phyloP scores from a whole-genome alignment of 2,113 vertebrate species.

The Tachysurus vachellii region DNA sequence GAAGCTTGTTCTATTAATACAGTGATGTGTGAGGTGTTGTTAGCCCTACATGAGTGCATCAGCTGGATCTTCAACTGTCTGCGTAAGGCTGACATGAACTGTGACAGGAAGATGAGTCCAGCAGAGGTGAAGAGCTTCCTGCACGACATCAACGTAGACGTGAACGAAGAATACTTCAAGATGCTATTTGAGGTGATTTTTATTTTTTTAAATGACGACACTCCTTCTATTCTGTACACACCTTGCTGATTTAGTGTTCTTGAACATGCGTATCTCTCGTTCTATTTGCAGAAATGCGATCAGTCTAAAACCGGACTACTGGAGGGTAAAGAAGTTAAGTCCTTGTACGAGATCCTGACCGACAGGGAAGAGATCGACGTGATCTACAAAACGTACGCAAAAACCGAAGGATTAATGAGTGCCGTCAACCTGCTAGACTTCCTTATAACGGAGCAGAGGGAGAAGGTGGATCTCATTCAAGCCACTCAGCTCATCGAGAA shows the following conservation, averaged over 20 bases:
- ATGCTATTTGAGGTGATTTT: constrained; percentile 85
- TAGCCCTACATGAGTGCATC: constrained; percentile 74
- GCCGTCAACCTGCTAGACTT: constrained; percentile 80
- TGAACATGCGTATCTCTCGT: background rate
- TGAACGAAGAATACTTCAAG: constrained; percentile 83
- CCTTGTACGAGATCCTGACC: constrained; percentile 89
- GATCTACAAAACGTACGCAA: constrained; percentile 76
- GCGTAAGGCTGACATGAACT: constrained; percentile 89
- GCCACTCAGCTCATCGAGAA: constrained; percentile 82
- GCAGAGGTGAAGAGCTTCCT: constrained; percentile 90
- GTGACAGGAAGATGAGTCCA: constrained; percentile 87
- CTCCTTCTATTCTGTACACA: background rate
- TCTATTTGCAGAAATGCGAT: constrained; percentile 83
- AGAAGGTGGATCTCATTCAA: constrained; percentile 71
- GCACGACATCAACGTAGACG: constrained; percentile 85
- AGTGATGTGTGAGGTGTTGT: background rate
- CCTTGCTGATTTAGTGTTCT: background rate
- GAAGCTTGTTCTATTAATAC: background rate
- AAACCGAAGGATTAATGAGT: constrained; percentile 74
- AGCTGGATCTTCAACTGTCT: constrained; percentile 94
- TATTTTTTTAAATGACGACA: background rate
- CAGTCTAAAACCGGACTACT: constrained; percentile 82
- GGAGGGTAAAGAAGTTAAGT: constrained; percentile 84
- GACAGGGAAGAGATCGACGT: constrained; percentile 82
- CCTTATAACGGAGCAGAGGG: constrained; percentile 79